phyloP scores from a whole-genome alignment of 2,113 vertebrate genomes.

The Capra hircus region DNA sequence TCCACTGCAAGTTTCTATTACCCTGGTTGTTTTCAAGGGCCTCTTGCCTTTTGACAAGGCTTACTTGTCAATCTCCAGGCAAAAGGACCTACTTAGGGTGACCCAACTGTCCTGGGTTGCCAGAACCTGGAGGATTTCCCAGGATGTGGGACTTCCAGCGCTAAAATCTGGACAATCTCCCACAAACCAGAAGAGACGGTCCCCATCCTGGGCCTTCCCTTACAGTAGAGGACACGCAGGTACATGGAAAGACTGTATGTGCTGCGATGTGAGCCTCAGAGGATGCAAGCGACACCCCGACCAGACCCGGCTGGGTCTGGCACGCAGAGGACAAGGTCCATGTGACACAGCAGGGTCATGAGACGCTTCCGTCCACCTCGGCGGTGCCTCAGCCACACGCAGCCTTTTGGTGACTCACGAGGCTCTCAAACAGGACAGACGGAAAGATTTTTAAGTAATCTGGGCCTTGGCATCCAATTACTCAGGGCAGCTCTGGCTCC shows the following conservation, averaged over 20 bases:
- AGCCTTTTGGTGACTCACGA: neutral
- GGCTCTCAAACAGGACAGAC: neutral
- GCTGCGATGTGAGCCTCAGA: neutral
- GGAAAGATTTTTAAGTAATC: neutral
- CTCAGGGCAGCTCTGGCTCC: neutral
- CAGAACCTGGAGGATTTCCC: neutral
- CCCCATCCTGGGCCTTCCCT: fast-evolving
- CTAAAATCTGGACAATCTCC: neutral
- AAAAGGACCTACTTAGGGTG: neutral
- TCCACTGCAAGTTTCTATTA: neutral
- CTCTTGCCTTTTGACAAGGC: neutral
- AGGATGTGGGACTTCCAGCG: neutral
- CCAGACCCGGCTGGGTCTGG: neutral
- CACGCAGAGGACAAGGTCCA: neutral
- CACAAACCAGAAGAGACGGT: neutral
- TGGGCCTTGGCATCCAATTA: neutral
- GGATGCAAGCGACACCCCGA: neutral
- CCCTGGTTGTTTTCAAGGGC: neutral
- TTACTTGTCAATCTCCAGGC: neutral
- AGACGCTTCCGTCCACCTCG: fast-evolving
- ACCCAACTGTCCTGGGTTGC: neutral
- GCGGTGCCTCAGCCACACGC: fast-evolving
- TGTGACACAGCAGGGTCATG: neutral
- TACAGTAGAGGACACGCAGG: fast-evolving
- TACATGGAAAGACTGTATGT: fast-evolving